Conservation (phyloP, 2,113 vertebrate genomes). For the Pantherophis guttatus region DNA sequence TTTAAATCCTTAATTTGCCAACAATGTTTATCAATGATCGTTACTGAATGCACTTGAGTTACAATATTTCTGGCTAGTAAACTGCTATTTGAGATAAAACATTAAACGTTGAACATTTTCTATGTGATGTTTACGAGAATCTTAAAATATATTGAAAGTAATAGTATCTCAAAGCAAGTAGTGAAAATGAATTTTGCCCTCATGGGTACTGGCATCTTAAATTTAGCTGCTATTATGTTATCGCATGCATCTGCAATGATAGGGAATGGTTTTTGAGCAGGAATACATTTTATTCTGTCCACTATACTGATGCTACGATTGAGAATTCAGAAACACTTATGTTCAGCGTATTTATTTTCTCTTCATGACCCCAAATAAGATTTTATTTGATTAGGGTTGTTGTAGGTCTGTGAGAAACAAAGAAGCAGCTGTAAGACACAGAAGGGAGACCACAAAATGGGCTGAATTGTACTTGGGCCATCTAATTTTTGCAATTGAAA, state of each 20-base stretch:
- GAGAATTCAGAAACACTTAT: not conserved
- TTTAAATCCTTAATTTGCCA: not conserved
- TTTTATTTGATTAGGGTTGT: not conserved
- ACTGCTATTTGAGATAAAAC: not conserved
- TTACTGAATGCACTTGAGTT: not conserved
- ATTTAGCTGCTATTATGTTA: not conserved
- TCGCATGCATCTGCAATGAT: not conserved
- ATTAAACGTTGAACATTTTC: not conserved
- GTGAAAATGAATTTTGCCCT: not conserved
- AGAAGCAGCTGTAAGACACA: not conserved
- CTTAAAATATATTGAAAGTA: not conserved
- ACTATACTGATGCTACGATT: not conserved
- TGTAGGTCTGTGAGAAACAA: not conserved
- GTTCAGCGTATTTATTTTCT: not conserved
- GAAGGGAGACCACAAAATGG: not conserved
- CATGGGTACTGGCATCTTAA: not conserved
- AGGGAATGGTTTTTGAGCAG: not conserved
- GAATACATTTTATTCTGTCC: not conserved
- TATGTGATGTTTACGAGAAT: not conserved
- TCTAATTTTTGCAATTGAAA: not conserved
- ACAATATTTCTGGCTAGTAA: not conserved
- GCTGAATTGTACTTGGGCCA: not conserved
- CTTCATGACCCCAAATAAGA: not conserved
- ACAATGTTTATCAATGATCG: not conserved
- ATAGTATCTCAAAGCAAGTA: not conserved